Evolutionary conservation across 2,888 invertebrate genomes (phyloP).

Genomic region (Laspeyria flexula): DNA sequence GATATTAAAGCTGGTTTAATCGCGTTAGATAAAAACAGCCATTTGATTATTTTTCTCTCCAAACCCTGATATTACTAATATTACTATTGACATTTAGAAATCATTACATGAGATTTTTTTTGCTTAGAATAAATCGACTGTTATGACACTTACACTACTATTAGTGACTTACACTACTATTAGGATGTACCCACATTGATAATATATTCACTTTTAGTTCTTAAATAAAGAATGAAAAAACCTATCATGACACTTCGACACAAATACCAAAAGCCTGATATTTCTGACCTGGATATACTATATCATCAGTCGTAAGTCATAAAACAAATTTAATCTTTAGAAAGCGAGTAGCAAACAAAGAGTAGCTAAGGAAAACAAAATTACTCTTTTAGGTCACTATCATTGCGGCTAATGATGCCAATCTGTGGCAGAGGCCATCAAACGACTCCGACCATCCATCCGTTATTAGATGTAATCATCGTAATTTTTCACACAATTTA

Average conservation of each 20-base stretch:
- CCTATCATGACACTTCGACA: too few species aligned
- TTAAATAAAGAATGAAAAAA: not conserved
- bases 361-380: slow-evolving; percentile 72
- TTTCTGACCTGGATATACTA: not conserved
- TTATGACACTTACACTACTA: slow-evolving; percentile 15
- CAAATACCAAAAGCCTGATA: too few species aligned
- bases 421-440: slow-evolving; percentile 77
- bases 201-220: too few species aligned
- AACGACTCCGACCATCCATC: slow-evolving; percentile 68
- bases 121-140: slow-evolving; percentile 9
- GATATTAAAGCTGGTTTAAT: slow-evolving; percentile 9
- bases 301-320: slow-evolving; percentile 1
- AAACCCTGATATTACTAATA: slow-evolving; percentile 35
- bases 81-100: slow-evolving; percentile 38
- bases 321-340: slow-evolving; percentile 43
- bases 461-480: slow-evolving; percentile 84
- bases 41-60: slow-evolving; percentile 30
- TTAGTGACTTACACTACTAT: slow-evolving; percentile 1
- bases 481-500: slow-evolving; percentile 86
- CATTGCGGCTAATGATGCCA: slow-evolving; percentile 82
- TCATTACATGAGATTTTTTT: slow-evolving; percentile 17
- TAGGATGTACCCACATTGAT: not conserved
- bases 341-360: slow-evolving; percentile 55
- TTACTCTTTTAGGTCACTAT: slow-evolving; percentile 78
- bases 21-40: slow-evolving; percentile 20